Percentiles rank a stretch among this genome's conserved stretches.
These are phyloP conservation scores for Misgurnus anguillicaudatus DNA, from an alignment of 2,113 vertebrate species.

Conservation along the genomic window DNA sequence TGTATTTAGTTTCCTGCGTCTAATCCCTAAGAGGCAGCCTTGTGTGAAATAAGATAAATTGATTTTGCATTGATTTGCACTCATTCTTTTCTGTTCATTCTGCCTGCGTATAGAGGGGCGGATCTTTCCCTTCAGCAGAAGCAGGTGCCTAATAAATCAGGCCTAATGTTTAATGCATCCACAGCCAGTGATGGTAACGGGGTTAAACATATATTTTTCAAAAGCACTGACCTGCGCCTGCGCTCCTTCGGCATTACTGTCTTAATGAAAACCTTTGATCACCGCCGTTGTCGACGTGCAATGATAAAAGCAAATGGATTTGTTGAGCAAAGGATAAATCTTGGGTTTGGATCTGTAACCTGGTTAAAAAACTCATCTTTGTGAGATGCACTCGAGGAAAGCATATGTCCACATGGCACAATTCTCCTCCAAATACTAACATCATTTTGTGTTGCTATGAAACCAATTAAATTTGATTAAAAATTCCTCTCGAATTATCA, in stretches of 20 bases:
- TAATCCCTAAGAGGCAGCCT: conserved; percentile 45
- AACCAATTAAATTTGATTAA: no score
- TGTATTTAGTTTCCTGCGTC: conserved; percentile 18
- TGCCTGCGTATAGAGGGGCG: conserved; percentile 29
- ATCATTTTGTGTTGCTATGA: no score
- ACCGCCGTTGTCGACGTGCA: neutral
- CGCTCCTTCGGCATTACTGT: conserved; percentile 40
- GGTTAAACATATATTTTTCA: conserved; percentile 59
- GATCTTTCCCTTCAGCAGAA: conserved; percentile 34
- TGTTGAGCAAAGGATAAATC: neutral
- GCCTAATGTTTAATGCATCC: conserved; percentile 42
- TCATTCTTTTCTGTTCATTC: conserved; percentile 55
- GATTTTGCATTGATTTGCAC: conserved; percentile 69
- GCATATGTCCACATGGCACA: neutral
- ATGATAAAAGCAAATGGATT: conserved; percentile 6
- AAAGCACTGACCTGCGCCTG: conserved; percentile 46
- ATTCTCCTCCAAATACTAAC: no score
- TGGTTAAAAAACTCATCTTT: neutral
- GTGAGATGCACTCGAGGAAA: no score
- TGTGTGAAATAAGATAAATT: conserved; percentile 59
- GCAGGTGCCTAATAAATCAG: conserved; percentile 50
- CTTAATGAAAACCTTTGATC: conserved; percentile 28
- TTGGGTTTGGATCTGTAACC: neutral
- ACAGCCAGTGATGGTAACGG: conserved; percentile 40
- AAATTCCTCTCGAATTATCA: no score